phyloP scores from a whole-genome alignment of 2,888 invertebrate species.

The Apocheima hispidaria region DNA sequence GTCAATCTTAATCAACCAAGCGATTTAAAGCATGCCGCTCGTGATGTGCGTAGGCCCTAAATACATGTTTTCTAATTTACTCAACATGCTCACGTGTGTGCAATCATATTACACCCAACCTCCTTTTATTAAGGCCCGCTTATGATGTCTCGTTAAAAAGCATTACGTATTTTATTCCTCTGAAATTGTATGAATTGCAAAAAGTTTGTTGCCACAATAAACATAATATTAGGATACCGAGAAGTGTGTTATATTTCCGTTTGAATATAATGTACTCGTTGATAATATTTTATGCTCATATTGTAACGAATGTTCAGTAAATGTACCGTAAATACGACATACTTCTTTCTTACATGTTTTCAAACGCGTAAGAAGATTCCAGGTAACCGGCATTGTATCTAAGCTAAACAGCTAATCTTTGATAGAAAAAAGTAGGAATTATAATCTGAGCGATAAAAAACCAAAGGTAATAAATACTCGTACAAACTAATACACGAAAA shows the following conservation, averaged over 20 bases:
- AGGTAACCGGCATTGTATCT: neutral
- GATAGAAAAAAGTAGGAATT: too few species aligned
- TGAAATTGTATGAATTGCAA: slow-evolving; percentile 5
- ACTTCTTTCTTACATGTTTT: neutral
- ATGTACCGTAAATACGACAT: neutral
- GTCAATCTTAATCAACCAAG: neutral
- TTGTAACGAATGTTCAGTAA: neutral
- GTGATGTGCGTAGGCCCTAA: neutral
- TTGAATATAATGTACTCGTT: neutral
- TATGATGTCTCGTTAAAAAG: slow-evolving; percentile 20
- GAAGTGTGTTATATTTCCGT: neutral
- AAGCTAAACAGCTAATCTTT: neutral
- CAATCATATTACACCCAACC: slow-evolving; percentile 20
- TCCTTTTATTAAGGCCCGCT: slow-evolving; percentile 11
- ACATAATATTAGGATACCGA: neutral
- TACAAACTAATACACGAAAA: neutral
- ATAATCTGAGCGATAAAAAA: too few species aligned
- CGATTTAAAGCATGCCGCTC: neutral
- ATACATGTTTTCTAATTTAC: slow-evolving; percentile 13
- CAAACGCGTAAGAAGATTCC: neutral
- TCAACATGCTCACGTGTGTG: slow-evolving; percentile 8
- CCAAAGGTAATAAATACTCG: too few species aligned
- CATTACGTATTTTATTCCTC: slow-evolving; percentile 6
- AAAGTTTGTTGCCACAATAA: slow-evolving; percentile 3
- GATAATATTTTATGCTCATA: neutral